Evolutionary conservation across 1,140 invertebrate species (phyloP), one percentile per base, ranked within the genome.

Genomic region (Leptonema lineaticorne): DNA sequence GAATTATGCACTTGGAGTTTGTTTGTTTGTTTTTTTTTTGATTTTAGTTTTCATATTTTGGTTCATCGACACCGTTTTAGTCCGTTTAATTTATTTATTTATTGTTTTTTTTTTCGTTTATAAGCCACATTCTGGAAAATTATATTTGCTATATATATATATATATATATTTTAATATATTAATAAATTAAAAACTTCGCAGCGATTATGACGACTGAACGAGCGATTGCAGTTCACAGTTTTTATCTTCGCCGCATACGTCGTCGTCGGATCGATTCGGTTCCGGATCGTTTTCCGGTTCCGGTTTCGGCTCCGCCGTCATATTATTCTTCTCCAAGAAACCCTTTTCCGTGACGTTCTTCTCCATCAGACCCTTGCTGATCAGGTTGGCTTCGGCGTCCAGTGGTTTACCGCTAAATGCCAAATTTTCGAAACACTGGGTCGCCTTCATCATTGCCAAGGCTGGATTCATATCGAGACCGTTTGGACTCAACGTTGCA

Each of bases 371-470:
- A 28, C 74, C 74, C 68, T 78, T 78, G 69, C 78, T 80, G 69
- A 77, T 78, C 57, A 76, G 78, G 53, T 68, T 73, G 3, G 75
- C 74, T 73, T 78, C 78, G 26, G 71, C 62, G 14, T 72, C 70
- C 22, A 45, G 29, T 2, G 64, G 63, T n/a, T 76, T 79, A 60
- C 78, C 79, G 16, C 64, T 76, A 67, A 81, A 83, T 5, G 78
- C 81, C 75, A 82, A 78, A 68, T 83, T 83, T 70, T 83, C 81
- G 67, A 82, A 83, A 71, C 81, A 83, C 67, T 83, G 81, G 16
- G 81, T 79, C 14, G 81, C 81, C 63, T 82, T 81, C 79, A 83
- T 81, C 77, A 83, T 79, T 20, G 81, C 80, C 18, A 82, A 67
- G 7, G 81, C 81, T 48, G 81, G 80, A 77, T 62, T 78, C 74